Evolutionary conservation across 2,888 invertebrate genomes (phyloP), one percentile per base, ranked within the genome.

Genomic region (Listrodromus nycthemerus): DNA sequence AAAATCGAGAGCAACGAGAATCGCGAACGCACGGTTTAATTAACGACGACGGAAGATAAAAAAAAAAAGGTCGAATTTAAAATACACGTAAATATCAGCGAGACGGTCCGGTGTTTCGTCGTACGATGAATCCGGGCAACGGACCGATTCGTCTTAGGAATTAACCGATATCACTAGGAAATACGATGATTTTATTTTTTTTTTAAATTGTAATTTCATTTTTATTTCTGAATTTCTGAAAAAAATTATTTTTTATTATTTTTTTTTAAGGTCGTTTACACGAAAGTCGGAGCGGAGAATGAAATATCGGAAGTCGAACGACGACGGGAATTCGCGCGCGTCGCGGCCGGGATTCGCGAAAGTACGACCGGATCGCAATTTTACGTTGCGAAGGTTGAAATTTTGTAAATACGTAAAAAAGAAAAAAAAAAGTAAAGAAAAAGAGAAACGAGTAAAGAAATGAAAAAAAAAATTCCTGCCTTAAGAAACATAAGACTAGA

Each of bases 401-500:
- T 37, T 37, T 66, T 65, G 77, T 73, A 66, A 52, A 70, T 61
- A 55, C 52, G 81, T 80, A 37, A 37, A 37, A 37, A 37, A 10
- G 2, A 1, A 1, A 37, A 37, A 37, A 37, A 37, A 7, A 37
- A 37, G 2, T 1, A 37, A 8, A 33, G 4, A 30, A 30, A 6
- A 33, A 37, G 8, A 8, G 37, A 37, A 37, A 37, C 37, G 0
- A 37, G 37, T 37, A 37, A 37, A 37, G 37, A 37, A 80, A 52
- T 78, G 89, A 89, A 91, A 91, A 91, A 90, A 88, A 87, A 92
- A 91, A 93, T 91, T 92, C 91, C 92, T 93, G 93, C 93, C 93
- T 93, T 93, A 92, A 90, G 88, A 90, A 91, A 90, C 90, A 90
- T 91, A 92, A 92, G 92, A 92, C 92, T 92, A 92, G 91, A 90